Percentiles rank a stretch among this genome's conserved stretches.
Conservation (phyloP, 1,140 invertebrate species). For the Psilanteris sp. region DNA sequence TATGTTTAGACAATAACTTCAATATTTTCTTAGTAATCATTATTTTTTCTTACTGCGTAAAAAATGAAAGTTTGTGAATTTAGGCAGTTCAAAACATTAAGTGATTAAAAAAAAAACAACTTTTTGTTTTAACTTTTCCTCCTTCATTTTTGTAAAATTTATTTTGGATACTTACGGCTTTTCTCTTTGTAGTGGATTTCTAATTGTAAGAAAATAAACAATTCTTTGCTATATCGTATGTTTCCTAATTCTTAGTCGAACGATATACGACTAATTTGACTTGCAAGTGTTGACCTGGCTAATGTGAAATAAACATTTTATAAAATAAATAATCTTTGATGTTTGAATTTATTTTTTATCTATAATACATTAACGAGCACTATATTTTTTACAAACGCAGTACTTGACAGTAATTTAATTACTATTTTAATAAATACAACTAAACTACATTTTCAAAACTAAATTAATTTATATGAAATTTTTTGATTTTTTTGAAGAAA, state of each 20-base stretch:
- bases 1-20: neutral
- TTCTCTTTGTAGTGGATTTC: slow-evolving; percentile 46
- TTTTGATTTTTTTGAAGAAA: too few relatives aligned
- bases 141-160: slow-evolving; percentile 34
- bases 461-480: too few relatives aligned
- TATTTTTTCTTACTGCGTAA: too few relatives aligned
- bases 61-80: too few relatives aligned
- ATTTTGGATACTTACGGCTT: slow-evolving; percentile 48
- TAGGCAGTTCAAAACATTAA: neutral
- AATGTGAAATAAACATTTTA: slow-evolving; percentile 10
- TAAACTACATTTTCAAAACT: too few relatives aligned
- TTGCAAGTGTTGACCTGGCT: slow-evolving; percentile 14
- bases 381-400: too few relatives aligned
- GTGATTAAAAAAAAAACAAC: neutral
- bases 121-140: neutral
- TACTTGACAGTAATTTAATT: too few relatives aligned
- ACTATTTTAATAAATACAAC: too few relatives aligned
- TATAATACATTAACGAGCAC: too few relatives aligned
- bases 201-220: slow-evolving; percentile 37
- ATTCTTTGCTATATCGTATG: slow-evolving; percentile 16
- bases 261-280: slow-evolving; percentile 12
- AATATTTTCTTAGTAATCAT: too few relatives aligned
- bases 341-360: slow-evolving; percentile 6
- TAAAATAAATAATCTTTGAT: slow-evolving; percentile 6
- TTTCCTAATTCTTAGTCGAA: slow-evolving; percentile 30